These are phyloP conservation scores for Dexiosoma caninum DNA, from an alignment of 2,888 invertebrate species.

Conservation along the genomic window DNA sequence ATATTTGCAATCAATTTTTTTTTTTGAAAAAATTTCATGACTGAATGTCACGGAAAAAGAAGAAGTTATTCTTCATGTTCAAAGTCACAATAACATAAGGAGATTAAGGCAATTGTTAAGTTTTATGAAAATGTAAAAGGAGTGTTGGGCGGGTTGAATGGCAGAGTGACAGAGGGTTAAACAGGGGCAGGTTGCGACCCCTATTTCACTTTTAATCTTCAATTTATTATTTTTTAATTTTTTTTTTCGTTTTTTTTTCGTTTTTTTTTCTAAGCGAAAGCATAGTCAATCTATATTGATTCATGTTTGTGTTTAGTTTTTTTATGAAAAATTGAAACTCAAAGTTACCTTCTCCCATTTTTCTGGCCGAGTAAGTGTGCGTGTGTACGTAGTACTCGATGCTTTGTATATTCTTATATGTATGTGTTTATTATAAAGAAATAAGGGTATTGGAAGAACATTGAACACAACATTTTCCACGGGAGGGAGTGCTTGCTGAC, in stretches of 20 bases:
- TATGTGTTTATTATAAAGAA: slow-evolving; percentile 27
- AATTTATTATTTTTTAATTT: slow-evolving; percentile 38
- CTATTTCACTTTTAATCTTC: slow-evolving; percentile 30
- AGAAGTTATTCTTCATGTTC: not conserved
- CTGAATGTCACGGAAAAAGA: not conserved
- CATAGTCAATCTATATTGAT: slow-evolving; percentile 37
- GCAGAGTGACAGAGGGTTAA: not conserved
- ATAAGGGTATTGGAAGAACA: slow-evolving; percentile 35
- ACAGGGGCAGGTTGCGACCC: too few species aligned
- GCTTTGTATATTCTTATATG: too few species aligned
- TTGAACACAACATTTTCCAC: not conserved
- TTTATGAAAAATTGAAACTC: not conserved
- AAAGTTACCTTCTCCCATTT: not conserved
- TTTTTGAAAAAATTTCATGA: not conserved
- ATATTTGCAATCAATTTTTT: slow-evolving; percentile 15
- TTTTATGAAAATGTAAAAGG: not conserved
- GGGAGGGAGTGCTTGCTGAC: too few species aligned
- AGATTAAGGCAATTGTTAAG: slow-evolving; percentile 20
- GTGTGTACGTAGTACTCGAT: not conserved
- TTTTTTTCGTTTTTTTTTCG: too few species aligned
- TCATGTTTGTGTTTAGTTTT: slow-evolving; percentile 16
- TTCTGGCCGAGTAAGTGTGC: not conserved
- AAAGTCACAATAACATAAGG: not conserved
- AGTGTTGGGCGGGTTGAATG: too few species aligned
- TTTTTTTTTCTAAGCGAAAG: slow-evolving; percentile 20